These are phyloP conservation scores for Laspeyria flexula DNA, from an alignment of 2,888 invertebrate species.

Conservation along the genomic window DNA sequence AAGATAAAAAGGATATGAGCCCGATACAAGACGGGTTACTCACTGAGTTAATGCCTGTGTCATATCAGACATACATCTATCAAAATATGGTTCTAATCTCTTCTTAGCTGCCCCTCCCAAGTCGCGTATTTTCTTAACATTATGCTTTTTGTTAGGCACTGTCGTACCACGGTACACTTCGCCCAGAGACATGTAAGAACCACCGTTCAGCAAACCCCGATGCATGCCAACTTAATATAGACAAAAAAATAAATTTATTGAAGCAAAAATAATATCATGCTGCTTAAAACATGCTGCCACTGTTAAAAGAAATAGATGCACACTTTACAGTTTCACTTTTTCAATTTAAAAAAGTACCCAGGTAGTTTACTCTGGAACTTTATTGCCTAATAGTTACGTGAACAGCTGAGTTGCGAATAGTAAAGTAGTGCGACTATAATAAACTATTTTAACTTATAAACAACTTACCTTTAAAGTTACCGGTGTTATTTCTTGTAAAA, in stretches of 20 bases:
- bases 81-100: conserved; percentile 56
- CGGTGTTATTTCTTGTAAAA: conserved; percentile 10
- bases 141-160: conserved; percentile 80
- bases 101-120: conserved; percentile 73
- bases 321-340: conserved; percentile 11
- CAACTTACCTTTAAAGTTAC: conserved; percentile 33
- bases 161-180: conserved; percentile 89
- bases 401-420: conserved; percentile 42
- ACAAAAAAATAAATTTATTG: conserved; percentile 53
- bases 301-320: conserved; percentile 6
- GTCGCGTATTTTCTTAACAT: conserved; percentile 87
- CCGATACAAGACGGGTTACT: conserved; percentile 44
- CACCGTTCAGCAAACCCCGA: conserved; percentile 85
- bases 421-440: conserved; percentile 7
- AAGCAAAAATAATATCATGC: conserved; percentile 43
- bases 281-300: conserved; percentile 16
- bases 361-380: conserved; percentile 43
- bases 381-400: conserved; percentile 42
- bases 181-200: conserved; percentile 88
- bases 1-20: conserved; percentile 10
- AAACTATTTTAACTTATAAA: conserved; percentile 2
- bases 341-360: conserved; percentile 28
- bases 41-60: conserved; percentile 50
- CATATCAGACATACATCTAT: conserved; percentile 42
- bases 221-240: conserved; percentile 85